Conservation (phyloP, 2,888 invertebrate genomes). For the Drosophila kambysellisi region DNA sequence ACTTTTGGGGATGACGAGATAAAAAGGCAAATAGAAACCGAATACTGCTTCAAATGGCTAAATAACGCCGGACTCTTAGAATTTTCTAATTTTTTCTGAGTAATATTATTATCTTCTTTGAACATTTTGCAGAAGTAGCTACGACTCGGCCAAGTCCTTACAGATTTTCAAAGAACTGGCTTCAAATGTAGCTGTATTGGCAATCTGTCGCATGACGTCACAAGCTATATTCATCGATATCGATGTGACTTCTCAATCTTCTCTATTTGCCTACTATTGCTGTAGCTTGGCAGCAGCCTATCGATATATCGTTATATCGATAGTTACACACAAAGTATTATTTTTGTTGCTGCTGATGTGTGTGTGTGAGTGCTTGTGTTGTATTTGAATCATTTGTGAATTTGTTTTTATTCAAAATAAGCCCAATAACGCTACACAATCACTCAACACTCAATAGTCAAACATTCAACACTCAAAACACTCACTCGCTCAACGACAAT, state of each 20-base stretch:
- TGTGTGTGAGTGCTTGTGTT: conserved; percentile 8
- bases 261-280: not conserved
- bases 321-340: not conserved
- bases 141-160: not conserved
- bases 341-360: not conserved
- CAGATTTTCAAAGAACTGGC: not conserved
- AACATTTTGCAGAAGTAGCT: not conserved
- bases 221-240: not conserved
- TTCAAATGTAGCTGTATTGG: not conserved
- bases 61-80: not conserved
- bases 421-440: conserved; percentile 7
- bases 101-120: not conserved
- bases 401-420: conserved; percentile 21
- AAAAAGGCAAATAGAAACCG: not conserved
- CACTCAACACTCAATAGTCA: conserved; percentile 17
- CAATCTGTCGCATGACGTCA: not conserved
- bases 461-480: conserved; percentile 14
- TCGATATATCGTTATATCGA: conserved; percentile 24
- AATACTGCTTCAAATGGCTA: not conserved
- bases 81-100: too few relatives aligned
- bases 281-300: not conserved
- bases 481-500: conserved; percentile 16
- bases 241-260: not conserved
- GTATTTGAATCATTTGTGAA: conserved; percentile 17
- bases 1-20: not conserved